These are phyloP conservation scores for Lasaia peninsularis DNA, from an alignment of 1,140 invertebrate genomes.

Conservation along the genomic window DNA sequence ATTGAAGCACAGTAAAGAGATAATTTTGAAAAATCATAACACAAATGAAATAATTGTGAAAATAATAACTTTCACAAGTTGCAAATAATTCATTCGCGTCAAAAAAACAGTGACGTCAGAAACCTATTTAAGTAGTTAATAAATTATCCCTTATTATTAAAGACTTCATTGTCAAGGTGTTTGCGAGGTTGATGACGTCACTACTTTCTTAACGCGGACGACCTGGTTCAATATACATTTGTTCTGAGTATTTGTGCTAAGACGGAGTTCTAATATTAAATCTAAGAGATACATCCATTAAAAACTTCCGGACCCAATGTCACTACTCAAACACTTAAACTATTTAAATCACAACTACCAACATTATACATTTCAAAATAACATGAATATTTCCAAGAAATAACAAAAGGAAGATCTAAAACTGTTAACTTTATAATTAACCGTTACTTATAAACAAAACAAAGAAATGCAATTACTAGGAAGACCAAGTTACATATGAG, in stretches of 20 bases:
- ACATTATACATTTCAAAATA: neutral
- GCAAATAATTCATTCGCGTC: no score
- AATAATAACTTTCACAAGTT: no score
- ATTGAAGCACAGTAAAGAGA: no score
- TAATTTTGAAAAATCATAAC: no score
- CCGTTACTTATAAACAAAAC: neutral
- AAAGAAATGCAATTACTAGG: no score
- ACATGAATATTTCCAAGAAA: neutral
- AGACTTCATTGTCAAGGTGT: neutral
- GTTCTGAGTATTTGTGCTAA: neutral
- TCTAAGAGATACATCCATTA: neutral
- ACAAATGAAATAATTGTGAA: no score
- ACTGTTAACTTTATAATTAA: no score
- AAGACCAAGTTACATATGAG: no score
- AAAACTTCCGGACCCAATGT: neutral
- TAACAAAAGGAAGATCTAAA: neutral
- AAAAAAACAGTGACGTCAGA: no score
- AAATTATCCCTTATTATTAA: no score
- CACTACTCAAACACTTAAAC: neutral
- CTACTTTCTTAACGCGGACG: neutral
- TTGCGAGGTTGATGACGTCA: neutral
- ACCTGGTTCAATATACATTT: neutral
- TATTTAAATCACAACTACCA: neutral
- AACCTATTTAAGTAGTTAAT: no score
- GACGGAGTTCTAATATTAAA: neutral